Evolutionary conservation across 2,113 vertebrate genomes (phyloP), one percentile per base, ranked within the genome.

Genomic region (Nycticebus coucang): DNA sequence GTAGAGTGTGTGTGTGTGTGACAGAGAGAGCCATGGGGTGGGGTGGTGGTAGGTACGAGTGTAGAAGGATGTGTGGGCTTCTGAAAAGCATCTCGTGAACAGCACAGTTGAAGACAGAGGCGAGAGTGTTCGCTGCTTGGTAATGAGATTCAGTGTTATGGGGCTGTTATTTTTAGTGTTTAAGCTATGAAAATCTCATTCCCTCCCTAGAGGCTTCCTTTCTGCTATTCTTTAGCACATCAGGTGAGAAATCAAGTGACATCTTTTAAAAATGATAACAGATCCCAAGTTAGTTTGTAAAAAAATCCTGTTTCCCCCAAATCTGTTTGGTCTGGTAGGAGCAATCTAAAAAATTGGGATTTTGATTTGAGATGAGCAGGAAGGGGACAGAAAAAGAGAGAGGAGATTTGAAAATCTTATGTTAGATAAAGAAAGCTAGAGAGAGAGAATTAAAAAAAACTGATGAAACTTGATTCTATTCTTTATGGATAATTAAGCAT

Each of bases 81-180:
- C 86, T 53, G 93, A 66, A 87, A 96, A 69, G 59, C 87, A 37
- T 96, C 93, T 95, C 57, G 37, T 60, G 92, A 95, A 94, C 59
- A 68, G 68, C 69, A 37, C 66, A 2, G 30, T 79, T 79, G 80
- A 0, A 0, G 57, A 80, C 87, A 97, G 83, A 87, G 79, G 81
- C 3, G 19, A 93, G 87, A 30, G 71, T 18, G 1, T 28, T 95
- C 0, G 11, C 92, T 57, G 62, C 93, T 35, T 94, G 71, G 94
- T 97, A 97, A 95, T 97, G 93, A 97, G 96, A 97, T 98, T 80
- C 96, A 94, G 98, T 95, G 97, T 95, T 82, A 94, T 87, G 92
- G 85, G 92, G 84, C 90, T 81, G 74, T 96, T 97, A 93, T 97
- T 86, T 98, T 98, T 97, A 89, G 74, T 66, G 71, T 55, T 96